Percentiles rank a stretch among this genome's conserved stretches.
phyloP scores from a whole-genome alignment of 2,797 vertebrate genomes.

The Enteromius fasciolatus region DNA sequence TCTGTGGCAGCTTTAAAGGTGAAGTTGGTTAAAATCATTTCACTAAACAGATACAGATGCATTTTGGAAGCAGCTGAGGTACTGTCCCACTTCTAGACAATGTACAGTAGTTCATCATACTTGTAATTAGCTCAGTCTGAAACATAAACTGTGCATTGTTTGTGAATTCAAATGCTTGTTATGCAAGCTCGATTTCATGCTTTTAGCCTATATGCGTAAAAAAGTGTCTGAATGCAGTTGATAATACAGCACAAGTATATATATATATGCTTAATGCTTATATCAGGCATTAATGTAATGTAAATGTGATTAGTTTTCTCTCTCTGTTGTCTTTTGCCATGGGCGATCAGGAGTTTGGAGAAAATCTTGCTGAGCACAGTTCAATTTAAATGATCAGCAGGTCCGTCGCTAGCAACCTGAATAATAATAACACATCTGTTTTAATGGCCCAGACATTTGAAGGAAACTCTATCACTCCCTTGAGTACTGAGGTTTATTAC shows the following conservation, averaged over 20 bases:
- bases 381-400: not conserved
- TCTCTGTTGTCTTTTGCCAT: not conserved
- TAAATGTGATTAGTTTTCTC: not conserved
- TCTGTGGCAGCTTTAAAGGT: not conserved
- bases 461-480: constrained; percentile 1
- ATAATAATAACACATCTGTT: constrained; percentile 2
- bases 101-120: not conserved
- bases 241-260: not conserved
- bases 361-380: not conserved
- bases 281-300: not conserved
- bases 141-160: not conserved
- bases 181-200: not conserved
- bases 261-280: not conserved
- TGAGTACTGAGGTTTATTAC: constrained; percentile 13
- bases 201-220: not conserved
- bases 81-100: not conserved
- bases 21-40: not conserved
- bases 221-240: not conserved
- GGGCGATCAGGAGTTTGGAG: not conserved
- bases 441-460: not conserved
- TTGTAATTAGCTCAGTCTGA: not conserved
- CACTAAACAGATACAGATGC: not conserved
- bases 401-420: not conserved
- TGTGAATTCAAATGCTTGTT: not conserved
- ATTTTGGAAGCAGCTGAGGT: not conserved